Percentiles rank a stretch among this genome's conserved stretches.
Conservation (phyloP, 2,113 vertebrate species). For the Muntiacus muntjak region DNA sequence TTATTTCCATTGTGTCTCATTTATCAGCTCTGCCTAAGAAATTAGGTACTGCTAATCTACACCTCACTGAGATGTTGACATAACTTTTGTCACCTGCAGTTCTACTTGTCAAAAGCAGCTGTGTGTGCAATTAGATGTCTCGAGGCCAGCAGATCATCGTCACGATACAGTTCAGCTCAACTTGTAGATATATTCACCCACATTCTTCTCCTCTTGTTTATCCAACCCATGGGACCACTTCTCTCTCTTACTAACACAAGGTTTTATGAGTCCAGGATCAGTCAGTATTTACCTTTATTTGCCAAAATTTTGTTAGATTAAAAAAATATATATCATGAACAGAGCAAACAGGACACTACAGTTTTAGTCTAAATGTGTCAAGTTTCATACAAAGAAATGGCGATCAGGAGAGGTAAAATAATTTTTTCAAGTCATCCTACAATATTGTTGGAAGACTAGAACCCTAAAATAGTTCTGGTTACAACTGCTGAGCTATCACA, state of each 20-base stretch:
- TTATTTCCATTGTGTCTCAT: slow-evolving; percentile 31
- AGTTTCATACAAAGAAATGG: not conserved
- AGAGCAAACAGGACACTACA: not conserved
- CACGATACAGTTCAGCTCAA: not conserved
- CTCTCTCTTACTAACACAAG: not conserved
- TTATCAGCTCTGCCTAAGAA: not conserved
- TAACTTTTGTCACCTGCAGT: slow-evolving; percentile 43
- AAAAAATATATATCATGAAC: slow-evolving; percentile 5
- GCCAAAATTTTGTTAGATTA: slow-evolving; percentile 24
- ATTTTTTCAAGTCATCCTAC: not conserved
- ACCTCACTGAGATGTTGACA: slow-evolving; percentile 35
- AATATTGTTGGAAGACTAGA: not conserved
- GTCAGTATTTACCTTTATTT: not conserved
- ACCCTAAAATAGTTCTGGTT: not conserved
- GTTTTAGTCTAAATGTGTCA: not conserved
- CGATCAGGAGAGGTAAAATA: not conserved
- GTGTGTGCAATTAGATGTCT: not conserved
- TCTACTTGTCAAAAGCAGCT: slow-evolving; percentile 37
- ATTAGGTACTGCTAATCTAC: not conserved
- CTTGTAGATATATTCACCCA: slow-evolving; percentile 42
- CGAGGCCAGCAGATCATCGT: slow-evolving; percentile 4
- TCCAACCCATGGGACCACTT: not conserved
- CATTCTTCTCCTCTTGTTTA: slow-evolving; percentile 21
- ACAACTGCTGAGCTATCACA: not conserved
- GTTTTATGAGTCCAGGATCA: not conserved